Conservation (phyloP, 2,797 vertebrate species). For the Serranus cabrilla region DNA sequence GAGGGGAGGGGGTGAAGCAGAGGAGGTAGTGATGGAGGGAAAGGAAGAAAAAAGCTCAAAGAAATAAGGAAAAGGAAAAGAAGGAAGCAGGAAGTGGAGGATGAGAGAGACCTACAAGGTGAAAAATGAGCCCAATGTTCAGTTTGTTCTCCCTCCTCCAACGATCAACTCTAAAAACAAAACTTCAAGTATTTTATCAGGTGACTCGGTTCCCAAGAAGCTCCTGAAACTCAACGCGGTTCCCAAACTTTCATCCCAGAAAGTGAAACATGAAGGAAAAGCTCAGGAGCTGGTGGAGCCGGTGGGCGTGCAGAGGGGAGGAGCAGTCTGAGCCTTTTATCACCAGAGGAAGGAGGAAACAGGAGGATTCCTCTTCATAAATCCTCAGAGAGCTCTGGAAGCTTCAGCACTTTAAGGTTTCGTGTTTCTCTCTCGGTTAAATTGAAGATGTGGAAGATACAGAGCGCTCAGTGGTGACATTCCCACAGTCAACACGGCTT, state of each 20-base stretch:
- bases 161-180: neutral
- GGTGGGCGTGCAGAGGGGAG: constrained; percentile 10
- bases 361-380: constrained; percentile 28
- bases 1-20: neutral
- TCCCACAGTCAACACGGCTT: no score
- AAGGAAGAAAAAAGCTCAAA: neutral
- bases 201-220: neutral
- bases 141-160: constrained; percentile 11
- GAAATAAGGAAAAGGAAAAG: neutral
- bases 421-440: neutral
- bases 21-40: neutral
- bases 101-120: constrained; percentile 3
- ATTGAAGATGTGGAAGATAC: neutral
- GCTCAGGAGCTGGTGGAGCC: constrained; percentile 4
- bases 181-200: neutral
- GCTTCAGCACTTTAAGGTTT: neutral
- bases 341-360: neutral
- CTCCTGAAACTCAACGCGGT: neutral
- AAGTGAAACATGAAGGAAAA: neutral
- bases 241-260: neutral
- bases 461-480: neutral
- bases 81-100: neutral
- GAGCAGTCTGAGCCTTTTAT: constrained; percentile 47
- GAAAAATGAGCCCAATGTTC: constrained; percentile 60
- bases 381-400: constrained; percentile 14